A percentile compares a stretch with the other conserved stretches of the same genome.
Evolutionary conservation across 2,888 invertebrate species (phyloP).

Genomic region (Sinohyriopsis cumingii): DNA sequence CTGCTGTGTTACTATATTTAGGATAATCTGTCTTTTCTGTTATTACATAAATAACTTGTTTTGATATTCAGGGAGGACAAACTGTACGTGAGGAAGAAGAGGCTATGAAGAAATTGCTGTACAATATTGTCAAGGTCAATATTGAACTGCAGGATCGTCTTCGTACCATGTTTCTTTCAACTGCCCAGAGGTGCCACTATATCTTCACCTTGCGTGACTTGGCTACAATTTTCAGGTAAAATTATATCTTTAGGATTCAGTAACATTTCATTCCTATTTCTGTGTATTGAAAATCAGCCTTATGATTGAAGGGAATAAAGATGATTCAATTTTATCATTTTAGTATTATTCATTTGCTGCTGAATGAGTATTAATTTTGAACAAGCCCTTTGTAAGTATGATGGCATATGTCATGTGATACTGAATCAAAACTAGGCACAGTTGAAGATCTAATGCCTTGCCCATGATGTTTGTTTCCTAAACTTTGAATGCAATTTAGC

Average conservation of each 20-base stretch:
- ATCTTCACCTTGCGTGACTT: slow-evolving; percentile 68
- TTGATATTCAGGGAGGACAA: too few relatives aligned
- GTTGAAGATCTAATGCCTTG: too few relatives aligned
- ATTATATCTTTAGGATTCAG: slow-evolving; percentile 3
- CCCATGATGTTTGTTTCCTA: too few relatives aligned
- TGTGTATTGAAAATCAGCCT: too few relatives aligned
- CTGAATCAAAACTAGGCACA: too few relatives aligned
- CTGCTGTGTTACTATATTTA: not conserved
- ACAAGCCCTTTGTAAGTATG: too few relatives aligned
- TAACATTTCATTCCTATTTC: not conserved
- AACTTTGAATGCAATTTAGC: too few relatives aligned
- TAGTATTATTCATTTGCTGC: too few relatives aligned
- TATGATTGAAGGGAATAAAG: too few relatives aligned
- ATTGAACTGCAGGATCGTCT: slow-evolving; percentile 68
- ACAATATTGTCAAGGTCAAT: slow-evolving; percentile 64
- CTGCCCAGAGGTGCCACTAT: slow-evolving; percentile 69
- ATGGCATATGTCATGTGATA: too few relatives aligned
- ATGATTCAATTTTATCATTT: too few relatives aligned
- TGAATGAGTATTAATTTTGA: too few relatives aligned
- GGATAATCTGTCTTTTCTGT: not conserved
- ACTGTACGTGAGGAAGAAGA: slow-evolving; percentile 53
- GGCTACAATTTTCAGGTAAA: slow-evolving; percentile 66
- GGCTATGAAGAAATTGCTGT: slow-evolving; percentile 50
- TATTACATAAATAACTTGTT: not conserved
- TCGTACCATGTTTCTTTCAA: slow-evolving; percentile 67